These are phyloP conservation scores for Holothuria leucospilota DNA, from an alignment of 53 echinoderm and acorn worm genomes.

Conservation along the genomic window DNA sequence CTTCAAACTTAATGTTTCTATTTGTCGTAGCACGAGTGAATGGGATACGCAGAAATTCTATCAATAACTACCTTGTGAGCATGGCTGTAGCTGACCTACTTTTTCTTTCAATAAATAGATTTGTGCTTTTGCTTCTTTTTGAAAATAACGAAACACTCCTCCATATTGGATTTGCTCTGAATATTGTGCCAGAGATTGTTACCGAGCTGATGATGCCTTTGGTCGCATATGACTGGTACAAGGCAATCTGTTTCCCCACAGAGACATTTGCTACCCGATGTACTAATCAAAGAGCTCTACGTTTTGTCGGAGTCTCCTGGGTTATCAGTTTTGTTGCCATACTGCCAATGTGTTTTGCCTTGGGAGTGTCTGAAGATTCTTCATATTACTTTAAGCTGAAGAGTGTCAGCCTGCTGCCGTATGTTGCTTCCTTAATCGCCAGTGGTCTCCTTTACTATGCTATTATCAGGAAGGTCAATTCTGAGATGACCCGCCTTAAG, in stretches of 20 bases:
- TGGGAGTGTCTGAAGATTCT: background rate
- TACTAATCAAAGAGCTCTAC: background rate
- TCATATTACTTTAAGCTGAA: background rate
- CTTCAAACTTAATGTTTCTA: background rate
- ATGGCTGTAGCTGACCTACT: conserved; percentile 6
- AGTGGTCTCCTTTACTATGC: background rate
- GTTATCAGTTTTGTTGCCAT: background rate
- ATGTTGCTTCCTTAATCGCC: background rate
- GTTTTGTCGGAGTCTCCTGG: background rate
- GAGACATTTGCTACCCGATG: background rate
- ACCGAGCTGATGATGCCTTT: conserved; percentile 30
- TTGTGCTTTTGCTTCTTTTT: background rate
- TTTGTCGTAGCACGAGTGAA: background rate
- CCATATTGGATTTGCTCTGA: background rate
- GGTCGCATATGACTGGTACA: conserved; percentile 30
- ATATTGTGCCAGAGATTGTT: conserved; percentile 3
- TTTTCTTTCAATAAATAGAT: background rate
- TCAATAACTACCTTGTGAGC: conserved; percentile 18
- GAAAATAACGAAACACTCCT: background rate
- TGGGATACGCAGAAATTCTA: background rate
- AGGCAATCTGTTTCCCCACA: conserved; percentile 16
- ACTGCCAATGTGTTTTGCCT: conserved; percentile 5
- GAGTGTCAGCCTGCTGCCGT: background rate
- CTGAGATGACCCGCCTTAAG: background rate
- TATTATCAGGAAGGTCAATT: background rate